Percentiles rank a stretch among this genome's conserved stretches.
Evolutionary conservation across 2,888 invertebrate species (phyloP).

Genomic region (Piscicola geometra): DNA sequence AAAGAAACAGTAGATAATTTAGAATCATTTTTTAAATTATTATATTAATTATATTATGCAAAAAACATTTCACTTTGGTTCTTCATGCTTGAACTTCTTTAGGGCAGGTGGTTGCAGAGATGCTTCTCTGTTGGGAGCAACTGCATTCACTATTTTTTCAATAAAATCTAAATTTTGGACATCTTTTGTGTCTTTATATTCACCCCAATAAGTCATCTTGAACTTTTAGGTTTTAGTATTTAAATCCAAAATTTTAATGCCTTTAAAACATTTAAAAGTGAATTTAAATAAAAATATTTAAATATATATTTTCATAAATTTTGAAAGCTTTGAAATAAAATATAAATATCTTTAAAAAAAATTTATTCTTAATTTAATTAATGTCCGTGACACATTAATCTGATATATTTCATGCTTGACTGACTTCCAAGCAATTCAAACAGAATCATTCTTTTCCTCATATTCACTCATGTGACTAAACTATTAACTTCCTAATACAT

Average conservation of each 20-base stretch:
- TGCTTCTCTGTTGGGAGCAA: neutral
- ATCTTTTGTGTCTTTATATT: neutral
- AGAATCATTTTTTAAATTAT: neutral
- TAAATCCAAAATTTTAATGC: too few relatives aligned
- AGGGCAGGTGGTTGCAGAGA: neutral
- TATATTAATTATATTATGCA: neutral
- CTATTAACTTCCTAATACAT: too few relatives aligned
- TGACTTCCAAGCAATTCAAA: neutral
- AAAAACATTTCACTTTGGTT: conserved; percentile 12
- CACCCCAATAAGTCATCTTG: conserved; percentile 1
- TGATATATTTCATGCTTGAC: neutral
- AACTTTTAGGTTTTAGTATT: too few relatives aligned
- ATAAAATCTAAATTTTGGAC: neutral
- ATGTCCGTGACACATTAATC: neutral
- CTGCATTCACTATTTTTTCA: neutral
- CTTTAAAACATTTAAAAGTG: too few relatives aligned
- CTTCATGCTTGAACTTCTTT: conserved; percentile 6
- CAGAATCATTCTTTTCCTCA: too few relatives aligned
- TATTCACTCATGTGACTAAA: too few relatives aligned
- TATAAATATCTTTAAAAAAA: neutral
- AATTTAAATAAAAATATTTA: too few relatives aligned
- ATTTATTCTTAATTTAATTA: neutral
- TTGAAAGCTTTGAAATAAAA: too few relatives aligned
- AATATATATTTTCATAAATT: too few relatives aligned
- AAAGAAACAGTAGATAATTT: neutral